Base-by-base conservation (phyloP, 2,888 invertebrate species). In the Xestia rhomboidea region DNA sequence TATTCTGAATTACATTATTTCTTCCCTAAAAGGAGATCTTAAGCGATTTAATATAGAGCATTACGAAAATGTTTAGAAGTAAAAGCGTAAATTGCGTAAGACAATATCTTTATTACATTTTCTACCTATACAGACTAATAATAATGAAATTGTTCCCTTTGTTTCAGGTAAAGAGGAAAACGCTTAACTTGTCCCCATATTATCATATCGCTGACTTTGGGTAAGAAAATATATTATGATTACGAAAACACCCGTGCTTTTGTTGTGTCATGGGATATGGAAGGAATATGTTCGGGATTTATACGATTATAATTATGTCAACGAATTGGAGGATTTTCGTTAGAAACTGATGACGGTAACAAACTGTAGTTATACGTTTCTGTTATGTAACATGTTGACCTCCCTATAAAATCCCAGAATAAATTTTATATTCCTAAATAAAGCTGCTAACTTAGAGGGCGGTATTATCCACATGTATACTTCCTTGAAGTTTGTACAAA, bases 151-250 rank as follows among this genome's bases (percentile, higher is more conserved):
- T 73, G 76, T 83, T 81, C 57, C 67, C 66, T 84, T 87, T 88
- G 86, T 88, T 86, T 60, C 88, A 88, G 88, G 88, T 88, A 88
- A 85, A 88, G 77, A 76, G 75, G 82, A 79, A 81, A 86, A 77
- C 75, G 72, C 72, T 82, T 82, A 78, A 74, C 77, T 81, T 78
- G 78, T 77, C 81, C 82, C 83, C 70, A 67, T 80, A 85, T 87
- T 88, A 87, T 73, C 87, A 87, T 87, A 86, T 81, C 68, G 87
- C 86, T 84, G 87, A 87, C 85, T 75, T 83, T 63, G 82, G 88
- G 88, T 87, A 87, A 86, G 86, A 79, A 81, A 84, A 85, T 86
- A 77, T 87, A 87, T 86, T 88, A 80, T 79, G 88, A 87, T 77
- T 86, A 76, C 69, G 64, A 69, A 66, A 77, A 77, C 84, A 81